Conservation (phyloP, 2,797 vertebrate species). For the Acanthiza pusilla region DNA sequence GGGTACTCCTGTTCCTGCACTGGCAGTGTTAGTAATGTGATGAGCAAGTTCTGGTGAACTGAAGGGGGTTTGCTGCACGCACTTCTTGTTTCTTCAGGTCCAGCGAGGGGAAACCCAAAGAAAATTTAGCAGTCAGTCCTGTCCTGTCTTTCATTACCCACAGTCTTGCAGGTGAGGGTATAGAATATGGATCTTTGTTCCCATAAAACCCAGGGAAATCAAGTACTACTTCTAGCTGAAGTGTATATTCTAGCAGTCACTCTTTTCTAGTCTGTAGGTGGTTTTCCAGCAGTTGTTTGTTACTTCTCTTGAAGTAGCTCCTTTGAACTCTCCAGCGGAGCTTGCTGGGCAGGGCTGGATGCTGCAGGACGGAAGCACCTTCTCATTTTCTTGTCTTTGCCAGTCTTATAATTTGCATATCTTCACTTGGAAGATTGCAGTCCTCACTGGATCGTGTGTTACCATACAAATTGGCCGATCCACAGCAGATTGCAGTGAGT, state of each 20-base stretch:
- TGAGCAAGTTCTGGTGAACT: neutral
- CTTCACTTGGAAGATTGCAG: neutral
- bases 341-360: neutral
- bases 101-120: neutral
- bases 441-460: neutral
- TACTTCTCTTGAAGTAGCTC: neutral
- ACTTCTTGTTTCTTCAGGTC: neutral
- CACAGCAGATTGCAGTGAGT: neutral
- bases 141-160: neutral
- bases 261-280: neutral
- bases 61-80: neutral
- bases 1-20: neutral
- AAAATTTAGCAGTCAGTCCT: neutral
- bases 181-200: neutral
- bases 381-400: neutral
- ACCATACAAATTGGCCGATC: accelerated
- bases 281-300: neutral
- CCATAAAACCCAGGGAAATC: neutral
- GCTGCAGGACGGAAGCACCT: neutral
- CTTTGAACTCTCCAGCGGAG: neutral
- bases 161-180: neutral
- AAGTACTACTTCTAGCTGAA: neutral
- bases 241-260: neutral
- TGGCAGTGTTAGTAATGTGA: neutral
- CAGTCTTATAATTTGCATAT: neutral